phyloP scores from a whole-genome alignment of 2,797 vertebrate genomes.

The Lycodopsis pacificus region DNA sequence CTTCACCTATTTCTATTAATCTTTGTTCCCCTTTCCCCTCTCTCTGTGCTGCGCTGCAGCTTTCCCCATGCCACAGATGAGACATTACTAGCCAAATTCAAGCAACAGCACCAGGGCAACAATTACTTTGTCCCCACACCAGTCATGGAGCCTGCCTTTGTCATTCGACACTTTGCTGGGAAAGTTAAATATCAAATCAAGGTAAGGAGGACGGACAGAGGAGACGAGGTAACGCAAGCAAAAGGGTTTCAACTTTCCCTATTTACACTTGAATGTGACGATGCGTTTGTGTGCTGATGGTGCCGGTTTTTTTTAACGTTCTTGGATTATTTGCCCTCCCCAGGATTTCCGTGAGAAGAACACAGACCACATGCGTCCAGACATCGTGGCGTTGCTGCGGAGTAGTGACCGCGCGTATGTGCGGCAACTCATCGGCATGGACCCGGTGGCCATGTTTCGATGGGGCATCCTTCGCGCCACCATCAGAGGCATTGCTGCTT shows the following conservation, averaged over 20 bases:
- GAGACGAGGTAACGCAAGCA: not conserved
- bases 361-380: constrained; percentile 98
- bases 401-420: constrained; percentile 94
- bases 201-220: constrained; percentile 71
- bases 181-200: constrained; percentile 98
- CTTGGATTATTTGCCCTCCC: not conserved
- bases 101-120: constrained; percentile 97
- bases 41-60: constrained; percentile 73
- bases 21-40: not conserved
- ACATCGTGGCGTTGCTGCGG: constrained; percentile 94
- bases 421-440: constrained; percentile 96
- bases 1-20: not conserved
- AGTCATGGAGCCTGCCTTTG: constrained; percentile 96
- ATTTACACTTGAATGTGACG: not conserved
- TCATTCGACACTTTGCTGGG: constrained; percentile 97
- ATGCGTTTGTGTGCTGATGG: not conserved
- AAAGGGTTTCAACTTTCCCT: not conserved
- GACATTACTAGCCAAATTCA: constrained; percentile 97
- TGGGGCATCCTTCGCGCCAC: constrained; percentile 95
- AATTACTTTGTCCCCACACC: constrained; percentile 95
- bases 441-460: constrained; percentile 96
- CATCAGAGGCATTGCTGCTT: constrained; percentile 90
- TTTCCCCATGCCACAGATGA: constrained; percentile 97
- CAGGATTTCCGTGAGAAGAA: constrained; percentile 99
- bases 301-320: not conserved